Base-by-base conservation (phyloP, 2,888 invertebrate species). In the Plebejus anna region DNA sequence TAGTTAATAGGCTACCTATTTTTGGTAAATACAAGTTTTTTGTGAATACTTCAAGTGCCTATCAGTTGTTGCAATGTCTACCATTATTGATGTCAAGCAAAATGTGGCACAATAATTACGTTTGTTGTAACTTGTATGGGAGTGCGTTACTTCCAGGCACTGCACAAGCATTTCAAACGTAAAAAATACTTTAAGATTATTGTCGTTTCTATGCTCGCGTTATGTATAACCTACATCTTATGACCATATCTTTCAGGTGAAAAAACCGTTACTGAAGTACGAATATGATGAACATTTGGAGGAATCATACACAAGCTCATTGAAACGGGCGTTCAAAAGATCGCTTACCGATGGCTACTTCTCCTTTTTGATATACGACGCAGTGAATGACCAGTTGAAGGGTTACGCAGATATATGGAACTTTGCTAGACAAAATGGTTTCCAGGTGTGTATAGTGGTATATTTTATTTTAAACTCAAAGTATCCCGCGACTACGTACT, bases 361-460 rank as follows among this genome's bases (percentile, higher is more conserved):
- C 89, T 96, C 97, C 78, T 98, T 99, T 87, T 96, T 99, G 81
- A 97, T 99, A 86, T 96, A 98, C 70, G 99, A 99, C 89, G 97
- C 98, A 83, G 96, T 98, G 61, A 98, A 99, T 88, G 96, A 97
- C 79, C 96, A 96, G 84, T 94, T 97, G 28, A 95, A 95, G 80
- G 95, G 97, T 83, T 98, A 98, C 86, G 97, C 97, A 77, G 98
- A 98, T 85, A 96, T 98, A 94, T 97, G 97, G 96, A 97, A 96
- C 85, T 96, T 96, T 88, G 97, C 98, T 1, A 97, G 97, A 86
- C 96, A 96, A 81, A 96, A 96, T 87, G 97, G 97, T 75, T 98
- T 98, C 89, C 97, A 97, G 95, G 98, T 55, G 16, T 55, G 55
- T 55, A 16, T 16, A 11, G 55, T 16, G 47, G 55, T 97, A 85